Evolutionary conservation across 2,888 invertebrate species (phyloP), one percentile per base, ranked within the genome.

Genomic region (Piscicola geometra): DNA sequence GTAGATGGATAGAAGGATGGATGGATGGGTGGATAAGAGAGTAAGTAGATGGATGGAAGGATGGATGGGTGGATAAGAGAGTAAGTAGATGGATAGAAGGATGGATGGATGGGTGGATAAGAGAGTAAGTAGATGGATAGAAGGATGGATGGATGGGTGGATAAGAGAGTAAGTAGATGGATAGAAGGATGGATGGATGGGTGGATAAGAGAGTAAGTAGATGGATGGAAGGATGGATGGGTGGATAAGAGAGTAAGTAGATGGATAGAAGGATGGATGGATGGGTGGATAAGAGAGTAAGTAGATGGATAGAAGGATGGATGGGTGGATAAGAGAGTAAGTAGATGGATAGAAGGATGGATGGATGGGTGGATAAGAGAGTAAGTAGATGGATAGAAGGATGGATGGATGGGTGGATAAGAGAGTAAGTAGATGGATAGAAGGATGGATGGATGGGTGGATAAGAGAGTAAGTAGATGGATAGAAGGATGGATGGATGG

Each of bases 401-500:
- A 30, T 64, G 21, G 3, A n/a, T 64, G 21, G 5, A 28, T 28
- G 41, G 21, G 18, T 35, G 30, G 18, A n/a, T 73, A 60, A 21
- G 32, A 30, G 60, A 64, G 32, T 73, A 73, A 64, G 32, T 60
- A 73, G 66, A 60, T 60, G 25, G 25, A 60, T 60, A 73, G 25
- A 32, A 64, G 30, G 5, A 33, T 68, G 30, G 5, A 33, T 68
- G n/a, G 3, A 32, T 33, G 30, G 5, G 30, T 68, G 12, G 9
- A 33, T 32, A 33, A n/a, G n/a, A n/a, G n/a, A n/a, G n/a, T n/a
- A n/a, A n/a, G n/a, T 99, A 78, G 99, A 98, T 83, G 79, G 78
- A 82, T 36, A 32, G 1, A 73, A 32, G 41, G 41, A 15, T 41
- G 41, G 15, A 41, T 41, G 41, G 41, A 41, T 41, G 41, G 41